Evolutionary conservation across 2,797 vertebrate species (phyloP).

Genomic region (Pseudochirops corinnae): DNA sequence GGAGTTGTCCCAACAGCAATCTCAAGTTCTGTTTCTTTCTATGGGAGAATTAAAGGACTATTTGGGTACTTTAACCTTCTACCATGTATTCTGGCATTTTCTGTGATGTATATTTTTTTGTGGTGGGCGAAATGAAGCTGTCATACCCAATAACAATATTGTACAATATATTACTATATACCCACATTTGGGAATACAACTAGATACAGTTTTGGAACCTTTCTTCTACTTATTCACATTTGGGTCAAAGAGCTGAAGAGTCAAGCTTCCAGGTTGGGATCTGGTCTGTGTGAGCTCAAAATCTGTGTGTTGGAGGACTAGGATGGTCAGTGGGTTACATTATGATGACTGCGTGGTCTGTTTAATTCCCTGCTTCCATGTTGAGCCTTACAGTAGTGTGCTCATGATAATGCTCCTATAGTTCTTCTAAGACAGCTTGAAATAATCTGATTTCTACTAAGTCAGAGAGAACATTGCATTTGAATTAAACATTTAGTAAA

Average conservation of each 20-base stretch:
- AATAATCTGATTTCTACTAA: conserved; percentile 56
- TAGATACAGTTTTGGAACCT: not conserved
- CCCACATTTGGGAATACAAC: not conserved
- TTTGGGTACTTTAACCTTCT: not conserved
- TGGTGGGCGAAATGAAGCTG: not conserved
- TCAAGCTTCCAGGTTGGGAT: not conserved
- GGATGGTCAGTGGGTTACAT: not conserved
- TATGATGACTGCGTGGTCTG: not conserved
- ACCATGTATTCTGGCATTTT: not conserved
- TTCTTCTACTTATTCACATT: not conserved
- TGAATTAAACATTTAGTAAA: conserved; percentile 73
- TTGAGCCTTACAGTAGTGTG: not conserved
- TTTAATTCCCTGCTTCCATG: not conserved
- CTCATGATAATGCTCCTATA: not conserved
- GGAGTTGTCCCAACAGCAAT: not conserved
- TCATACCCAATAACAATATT: not conserved
- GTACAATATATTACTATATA: not conserved
- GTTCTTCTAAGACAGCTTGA: conserved; percentile 44
- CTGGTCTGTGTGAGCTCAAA: not conserved
- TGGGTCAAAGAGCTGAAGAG: not conserved
- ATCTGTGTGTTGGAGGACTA: not conserved
- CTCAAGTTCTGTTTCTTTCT: not conserved
- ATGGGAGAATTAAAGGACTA: not conserved
- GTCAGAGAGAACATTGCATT: conserved; percentile 48
- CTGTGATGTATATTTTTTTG: not conserved